Percentiles rank a stretch among this genome's conserved stretches.
Evolutionary conservation across 1,140 invertebrate species (phyloP).

Genomic region (Magallana ariakensis): DNA sequence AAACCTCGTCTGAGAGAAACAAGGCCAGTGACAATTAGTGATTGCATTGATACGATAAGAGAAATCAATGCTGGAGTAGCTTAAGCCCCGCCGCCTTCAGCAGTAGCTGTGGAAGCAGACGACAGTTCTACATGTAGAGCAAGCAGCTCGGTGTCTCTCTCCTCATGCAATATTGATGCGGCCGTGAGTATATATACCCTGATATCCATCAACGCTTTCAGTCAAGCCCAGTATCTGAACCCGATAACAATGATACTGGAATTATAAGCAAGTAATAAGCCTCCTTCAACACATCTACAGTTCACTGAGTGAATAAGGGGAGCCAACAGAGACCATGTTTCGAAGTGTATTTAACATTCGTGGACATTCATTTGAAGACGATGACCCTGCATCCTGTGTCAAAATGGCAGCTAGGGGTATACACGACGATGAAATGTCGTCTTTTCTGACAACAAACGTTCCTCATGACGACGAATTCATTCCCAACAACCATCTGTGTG

Average conservation of each 20-base stretch:
- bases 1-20: constrained; percentile 13
- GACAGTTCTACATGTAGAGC: constrained; percentile 22
- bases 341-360: constrained; percentile 48
- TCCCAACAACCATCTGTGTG: constrained; percentile 16
- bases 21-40: constrained; percentile 31
- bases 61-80: constrained; percentile 31
- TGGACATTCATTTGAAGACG: constrained; percentile 48
- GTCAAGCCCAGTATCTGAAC: not conserved
- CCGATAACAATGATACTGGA: not conserved
- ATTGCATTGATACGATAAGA: constrained; percentile 28
- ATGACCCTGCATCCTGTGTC: constrained; percentile 48
- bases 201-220: constrained; percentile 31
- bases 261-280: not conserved
- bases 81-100: constrained; percentile 21
- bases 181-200: constrained; percentile 9
- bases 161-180: constrained; percentile 21
- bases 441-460: constrained; percentile 55
- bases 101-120: constrained; percentile 9
- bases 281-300: not conserved
- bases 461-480: constrained; percentile 50
- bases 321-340: constrained; percentile 41
- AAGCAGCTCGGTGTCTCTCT: not conserved
- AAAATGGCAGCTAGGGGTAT: constrained; percentile 58
- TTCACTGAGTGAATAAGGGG: constrained; percentile 14
- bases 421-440: constrained; percentile 49